phyloP scores from a whole-genome alignment of 2,113 vertebrate genomes.

The Phocoena phocoena region DNA sequence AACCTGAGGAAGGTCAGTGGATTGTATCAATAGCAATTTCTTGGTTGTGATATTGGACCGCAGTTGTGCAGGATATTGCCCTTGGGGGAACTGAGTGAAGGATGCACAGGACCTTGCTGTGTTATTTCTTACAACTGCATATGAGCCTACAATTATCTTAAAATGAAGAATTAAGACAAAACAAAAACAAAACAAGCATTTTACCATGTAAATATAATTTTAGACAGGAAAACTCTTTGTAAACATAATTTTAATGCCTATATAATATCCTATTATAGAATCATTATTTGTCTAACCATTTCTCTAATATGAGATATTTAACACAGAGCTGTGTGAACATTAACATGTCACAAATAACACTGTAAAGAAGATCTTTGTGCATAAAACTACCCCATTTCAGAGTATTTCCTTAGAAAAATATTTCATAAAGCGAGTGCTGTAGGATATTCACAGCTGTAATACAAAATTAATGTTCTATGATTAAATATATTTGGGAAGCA shows the following conservation, averaged over 20 bases:
- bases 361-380: neutral
- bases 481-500: neutral
- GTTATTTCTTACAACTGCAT: neutral
- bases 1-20: neutral
- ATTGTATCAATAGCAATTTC: neutral
- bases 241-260: conserved; percentile 16
- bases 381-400: neutral
- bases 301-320: conserved; percentile 33
- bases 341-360: neutral
- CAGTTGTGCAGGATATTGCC: neutral
- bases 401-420: neutral
- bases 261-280: neutral
- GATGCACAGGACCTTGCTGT: neutral
- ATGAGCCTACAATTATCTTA: neutral
- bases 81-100: neutral
- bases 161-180: conserved; percentile 2
- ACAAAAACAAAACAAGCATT: neutral
- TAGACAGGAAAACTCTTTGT: neutral
- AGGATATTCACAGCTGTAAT: neutral
- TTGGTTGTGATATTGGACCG: neutral
- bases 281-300: neutral
- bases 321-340: neutral
- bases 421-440: neutral
- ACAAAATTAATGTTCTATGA: neutral
- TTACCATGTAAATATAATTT: conserved; percentile 42